Evolutionary conservation across 2,113 vertebrate genomes (phyloP).

Genomic region (Nanger granti): DNA sequence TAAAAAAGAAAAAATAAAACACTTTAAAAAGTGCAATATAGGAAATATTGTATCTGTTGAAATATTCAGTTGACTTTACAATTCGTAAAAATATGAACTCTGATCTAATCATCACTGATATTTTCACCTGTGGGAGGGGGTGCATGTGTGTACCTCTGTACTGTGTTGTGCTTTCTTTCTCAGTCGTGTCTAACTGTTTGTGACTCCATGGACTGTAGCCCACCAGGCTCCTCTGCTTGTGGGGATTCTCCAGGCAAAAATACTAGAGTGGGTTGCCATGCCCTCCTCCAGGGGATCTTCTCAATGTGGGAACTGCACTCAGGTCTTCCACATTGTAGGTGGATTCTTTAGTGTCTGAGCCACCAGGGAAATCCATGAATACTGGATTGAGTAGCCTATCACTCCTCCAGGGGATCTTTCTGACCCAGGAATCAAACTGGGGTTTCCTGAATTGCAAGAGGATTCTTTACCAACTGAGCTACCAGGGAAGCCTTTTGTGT

Average conservation of each 20-base stretch:
- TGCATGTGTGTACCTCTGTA: background rate
- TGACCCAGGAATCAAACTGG: background rate
- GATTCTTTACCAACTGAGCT: background rate
- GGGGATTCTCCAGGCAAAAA: background rate
- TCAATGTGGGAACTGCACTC: background rate
- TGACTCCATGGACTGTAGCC: background rate
- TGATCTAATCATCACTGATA: background rate
- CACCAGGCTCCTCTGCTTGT: background rate
- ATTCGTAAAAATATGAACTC: background rate
- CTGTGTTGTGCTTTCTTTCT: background rate
- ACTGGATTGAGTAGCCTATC: background rate
- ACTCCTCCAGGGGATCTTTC: background rate
- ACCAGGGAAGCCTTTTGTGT: background rate
- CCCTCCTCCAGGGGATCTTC: background rate
- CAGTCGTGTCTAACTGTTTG: background rate
- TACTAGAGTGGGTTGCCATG: background rate
- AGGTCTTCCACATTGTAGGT: fast-evolving
- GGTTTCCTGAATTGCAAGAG: background rate
- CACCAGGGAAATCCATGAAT: background rate
- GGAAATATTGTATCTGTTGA: background rate
- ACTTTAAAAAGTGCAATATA: background rate
- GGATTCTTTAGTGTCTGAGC: background rate
- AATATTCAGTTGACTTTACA: background rate
- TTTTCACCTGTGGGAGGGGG: background rate
- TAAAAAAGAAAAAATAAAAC: background rate